These are phyloP conservation scores for Latrodectus hesperus DNA, from an alignment of 2,888 invertebrate genomes.

Conservation along the genomic window DNA sequence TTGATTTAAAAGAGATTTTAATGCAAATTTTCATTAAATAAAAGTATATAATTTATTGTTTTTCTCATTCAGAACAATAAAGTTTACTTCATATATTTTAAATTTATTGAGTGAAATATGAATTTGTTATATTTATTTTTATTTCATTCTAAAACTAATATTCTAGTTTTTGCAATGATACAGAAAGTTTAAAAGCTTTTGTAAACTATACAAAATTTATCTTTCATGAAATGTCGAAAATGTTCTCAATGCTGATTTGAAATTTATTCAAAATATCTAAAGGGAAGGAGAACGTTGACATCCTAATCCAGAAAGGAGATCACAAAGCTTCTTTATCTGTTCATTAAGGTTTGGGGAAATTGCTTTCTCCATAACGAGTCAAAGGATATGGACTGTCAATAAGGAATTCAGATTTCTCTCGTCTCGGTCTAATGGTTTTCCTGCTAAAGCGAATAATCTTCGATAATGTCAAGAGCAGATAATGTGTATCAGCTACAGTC, in stretches of 20 bases:
- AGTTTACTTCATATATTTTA: too few relatives aligned
- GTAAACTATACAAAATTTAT: conserved; percentile 13
- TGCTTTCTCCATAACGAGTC: conserved; percentile 7
- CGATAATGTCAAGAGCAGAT: not conserved
- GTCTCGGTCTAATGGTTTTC: not conserved
- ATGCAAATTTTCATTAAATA: too few relatives aligned
- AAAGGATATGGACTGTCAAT: conserved; percentile 8
- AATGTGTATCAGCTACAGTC: too few relatives aligned
- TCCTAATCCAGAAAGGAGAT: conserved; percentile 25
- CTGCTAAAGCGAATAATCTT: not conserved
- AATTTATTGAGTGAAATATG: too few relatives aligned
- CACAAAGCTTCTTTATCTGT: conserved; percentile 19
- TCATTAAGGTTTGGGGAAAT: conserved; percentile 8
- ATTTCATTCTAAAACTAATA: too few relatives aligned
- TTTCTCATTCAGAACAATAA: too few relatives aligned
- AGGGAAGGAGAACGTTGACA: not conserved
- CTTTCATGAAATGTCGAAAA: conserved; percentile 15
- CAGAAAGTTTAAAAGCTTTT: not conserved
- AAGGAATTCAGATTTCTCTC: not conserved
- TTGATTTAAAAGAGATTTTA: too few relatives aligned
- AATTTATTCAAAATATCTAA: conserved; percentile 16
- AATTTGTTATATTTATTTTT: too few relatives aligned
- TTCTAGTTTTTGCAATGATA: too few relatives aligned
- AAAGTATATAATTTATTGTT: too few relatives aligned
- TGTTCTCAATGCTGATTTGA: not conserved